Evolutionary conservation across 1,140 invertebrate species (phyloP), one percentile per base, ranked within the genome.

Genomic region (Chionoecetes opilio): DNA sequence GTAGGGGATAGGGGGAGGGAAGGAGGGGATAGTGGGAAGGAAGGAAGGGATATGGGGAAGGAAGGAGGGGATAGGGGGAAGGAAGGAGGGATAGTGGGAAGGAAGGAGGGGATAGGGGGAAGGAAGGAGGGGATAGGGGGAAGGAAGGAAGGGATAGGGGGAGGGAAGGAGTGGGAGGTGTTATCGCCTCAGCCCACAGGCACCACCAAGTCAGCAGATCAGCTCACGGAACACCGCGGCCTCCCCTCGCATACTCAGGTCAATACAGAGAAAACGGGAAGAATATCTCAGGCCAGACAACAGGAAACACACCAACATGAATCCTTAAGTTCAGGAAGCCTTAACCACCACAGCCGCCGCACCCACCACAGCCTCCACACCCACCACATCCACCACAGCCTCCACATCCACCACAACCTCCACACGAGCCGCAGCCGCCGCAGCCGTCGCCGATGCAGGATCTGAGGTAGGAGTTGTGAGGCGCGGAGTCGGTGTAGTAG

Each of bases 331-430:
- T 34, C 0, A n/a, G 37, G 32, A 26, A 75, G 21, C 63, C 63
- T 96, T 96, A 96, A 90, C 95, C 93, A n/a, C 95, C 95, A 41
- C 95, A 96, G 46, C 95, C 95, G n/a, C 95, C 95, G 82, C 95
- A 96, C 1, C 95, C 95, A 11, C 93, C 95, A 34, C 95, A 96
- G 26, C 95, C 95, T 11, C 95, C 95, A 75, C 95, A 96, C 0
- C 95, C 95, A 6, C 95, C 95, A 85, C 95, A 96, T 1, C 93
- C 95, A 0, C 95, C 95, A 35, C 95, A 96, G 53, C 95, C 93
- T 0, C 95, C 95, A 21, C 95, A 96, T 0, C 95, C 95, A 3
- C 95, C 95, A 35, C 95, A 96, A 6, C 95, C 95, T 5, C 95
- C 95, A 31, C 95, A 96, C 29, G 95, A 94, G 17, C 95, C 95